phyloP scores from a whole-genome alignment of 2,113 vertebrate genomes.

The Gopherus evgoodei region DNA sequence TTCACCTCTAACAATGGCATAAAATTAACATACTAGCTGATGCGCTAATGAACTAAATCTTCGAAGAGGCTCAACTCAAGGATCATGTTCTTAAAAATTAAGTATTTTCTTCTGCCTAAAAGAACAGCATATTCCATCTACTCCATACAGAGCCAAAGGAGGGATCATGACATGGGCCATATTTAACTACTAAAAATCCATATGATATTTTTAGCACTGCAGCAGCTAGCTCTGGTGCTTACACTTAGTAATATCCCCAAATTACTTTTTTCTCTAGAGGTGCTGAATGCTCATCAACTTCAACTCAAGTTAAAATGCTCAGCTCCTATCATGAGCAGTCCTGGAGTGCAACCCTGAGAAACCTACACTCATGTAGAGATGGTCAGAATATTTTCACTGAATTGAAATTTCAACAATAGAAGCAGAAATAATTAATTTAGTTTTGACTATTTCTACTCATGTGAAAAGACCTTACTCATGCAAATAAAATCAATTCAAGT shows the following conservation, averaged over 20 bases:
- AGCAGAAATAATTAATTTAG: neutral
- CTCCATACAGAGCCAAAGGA: neutral
- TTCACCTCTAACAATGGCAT: neutral
- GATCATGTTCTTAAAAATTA: neutral
- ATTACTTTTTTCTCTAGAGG: neutral
- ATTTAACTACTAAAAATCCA: constrained; percentile 18
- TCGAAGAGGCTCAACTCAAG: neutral
- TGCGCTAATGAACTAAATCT: constrained; percentile 9
- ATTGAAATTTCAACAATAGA: neutral
- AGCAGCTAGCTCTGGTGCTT: neutral
- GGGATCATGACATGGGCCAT: neutral
- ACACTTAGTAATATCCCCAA: neutral
- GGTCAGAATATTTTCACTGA: neutral
- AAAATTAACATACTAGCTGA: neutral
- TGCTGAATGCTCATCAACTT: neutral
- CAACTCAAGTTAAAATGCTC: neutral
- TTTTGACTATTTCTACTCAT: neutral
- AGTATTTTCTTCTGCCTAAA: neutral
- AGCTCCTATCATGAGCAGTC: neutral
- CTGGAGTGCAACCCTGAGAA: constrained; percentile 9
- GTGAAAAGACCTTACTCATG: neutral
- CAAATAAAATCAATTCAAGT: neutral
- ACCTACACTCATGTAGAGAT: neutral
- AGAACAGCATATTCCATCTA: neutral
- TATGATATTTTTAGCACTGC: neutral